Percentiles rank a stretch among this genome's conserved stretches.
These are phyloP conservation scores for Calcarius lapponicus DNA, from an alignment of 2,797 vertebrate species.

Conservation along the genomic window DNA sequence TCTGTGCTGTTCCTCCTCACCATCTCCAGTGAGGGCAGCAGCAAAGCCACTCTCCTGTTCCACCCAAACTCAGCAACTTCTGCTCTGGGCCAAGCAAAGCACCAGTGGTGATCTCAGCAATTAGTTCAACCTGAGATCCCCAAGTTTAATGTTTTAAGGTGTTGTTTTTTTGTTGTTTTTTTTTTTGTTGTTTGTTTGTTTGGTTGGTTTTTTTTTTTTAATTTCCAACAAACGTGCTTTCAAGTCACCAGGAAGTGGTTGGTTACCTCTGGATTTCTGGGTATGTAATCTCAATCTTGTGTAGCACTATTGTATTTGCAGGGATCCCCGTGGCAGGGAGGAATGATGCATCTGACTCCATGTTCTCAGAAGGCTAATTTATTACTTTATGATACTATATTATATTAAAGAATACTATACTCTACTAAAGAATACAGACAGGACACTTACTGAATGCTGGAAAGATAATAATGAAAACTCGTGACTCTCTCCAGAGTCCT, in stretches of 20 bases:
- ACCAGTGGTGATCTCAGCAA: background rate
- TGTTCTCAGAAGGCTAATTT: no score
- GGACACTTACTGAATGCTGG: no score
- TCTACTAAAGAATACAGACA: no score
- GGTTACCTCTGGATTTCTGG: background rate
- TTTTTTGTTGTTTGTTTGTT: background rate
- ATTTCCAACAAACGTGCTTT: background rate
- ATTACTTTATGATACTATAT: no score
- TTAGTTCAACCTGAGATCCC: background rate
- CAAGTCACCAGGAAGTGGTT: background rate
- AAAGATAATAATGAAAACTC: no score
- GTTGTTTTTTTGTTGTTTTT: background rate
- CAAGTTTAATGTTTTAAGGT: background rate
- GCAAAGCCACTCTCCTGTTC: background rate
- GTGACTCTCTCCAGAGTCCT: no score
- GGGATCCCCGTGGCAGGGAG: no score
- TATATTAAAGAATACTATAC: no score
- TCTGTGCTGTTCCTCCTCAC: background rate
- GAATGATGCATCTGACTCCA: no score
- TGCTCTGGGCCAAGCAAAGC: background rate
- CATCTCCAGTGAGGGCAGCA: background rate
- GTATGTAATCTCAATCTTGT: background rate
- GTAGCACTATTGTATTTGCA: no score
- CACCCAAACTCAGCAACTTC: background rate
- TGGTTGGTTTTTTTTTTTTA: accelerated